Base-by-base conservation (phyloP, 2,113 vertebrate genomes). In the Passerina amoena region DNA sequence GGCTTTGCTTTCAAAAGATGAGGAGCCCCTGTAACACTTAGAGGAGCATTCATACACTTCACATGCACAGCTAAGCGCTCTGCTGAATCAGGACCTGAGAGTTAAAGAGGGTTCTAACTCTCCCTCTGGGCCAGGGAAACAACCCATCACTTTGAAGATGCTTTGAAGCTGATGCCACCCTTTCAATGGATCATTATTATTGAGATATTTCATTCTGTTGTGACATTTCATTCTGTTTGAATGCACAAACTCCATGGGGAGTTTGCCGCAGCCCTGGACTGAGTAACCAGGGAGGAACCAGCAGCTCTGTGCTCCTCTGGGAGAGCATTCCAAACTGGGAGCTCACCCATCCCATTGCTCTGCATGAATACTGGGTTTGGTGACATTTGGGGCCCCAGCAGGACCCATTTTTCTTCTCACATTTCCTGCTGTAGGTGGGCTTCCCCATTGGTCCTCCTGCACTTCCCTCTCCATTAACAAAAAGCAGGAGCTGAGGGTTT, bases 221-320 rank as follows among this genome's bases (percentile, higher is more conserved):
- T 33, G 12, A 1, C 2, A 44, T n/a, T 48, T 68, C 33, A 31
- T 48, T 14, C 53, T 60, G 11, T 12, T 57, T 38, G 61, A 68
- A 31, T 12, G 57, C 51, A 47, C 66, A 42, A 60, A 25, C 3
- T 31, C 56, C 28, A 1, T 0, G 0, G 30, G 18, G 47, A 25
- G 15, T 15, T 30, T 27, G 33, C 11, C 2, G 3, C 18, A 4
- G 54, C 4, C 1, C 23, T 22, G 50, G 3, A 31, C 33, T 3
- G 7, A 48, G 35, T 4, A 33, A 37, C 31, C 18, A 5, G 4
- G 21, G 30, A 33, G 44, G 11, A 65, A 27, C 14, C 6, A 3
- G 6, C 54, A 33, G 42, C 3, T 3, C 1, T 0, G 10, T 10
- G 9, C 10, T 77, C 24, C 51, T 78, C 37, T 38, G 37, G 3